phyloP scores from a whole-genome alignment of 2,113 vertebrate genomes.

The Sminthopsis crassicaudata region DNA sequence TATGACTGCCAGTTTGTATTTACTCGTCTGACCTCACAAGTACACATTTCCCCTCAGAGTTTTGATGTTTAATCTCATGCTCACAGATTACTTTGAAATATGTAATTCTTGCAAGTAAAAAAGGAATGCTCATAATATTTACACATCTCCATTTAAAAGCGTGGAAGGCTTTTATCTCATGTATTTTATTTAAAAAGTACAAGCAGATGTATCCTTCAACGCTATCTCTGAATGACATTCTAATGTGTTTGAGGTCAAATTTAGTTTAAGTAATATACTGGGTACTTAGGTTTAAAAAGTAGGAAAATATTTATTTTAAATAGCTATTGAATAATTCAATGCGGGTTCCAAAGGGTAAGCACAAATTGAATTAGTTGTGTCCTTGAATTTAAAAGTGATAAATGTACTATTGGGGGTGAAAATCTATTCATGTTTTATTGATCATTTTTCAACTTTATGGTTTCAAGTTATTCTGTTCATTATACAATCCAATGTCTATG shows the following conservation, averaged over 20 bases:
- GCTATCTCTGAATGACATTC: background rate
- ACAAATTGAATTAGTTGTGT: constrained; percentile 3
- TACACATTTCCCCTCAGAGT: constrained; percentile 42
- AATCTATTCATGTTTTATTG: background rate
- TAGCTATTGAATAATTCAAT: background rate
- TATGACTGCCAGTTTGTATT: constrained; percentile 44
- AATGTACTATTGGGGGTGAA: background rate
- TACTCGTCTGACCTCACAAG: constrained; percentile 50
- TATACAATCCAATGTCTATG: constrained; percentile 30
- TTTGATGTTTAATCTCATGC: constrained; percentile 64
- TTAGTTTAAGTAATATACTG: constrained; percentile 8
- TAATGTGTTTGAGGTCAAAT: background rate
- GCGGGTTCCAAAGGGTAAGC: constrained; percentile 6
- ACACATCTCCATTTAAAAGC: constrained; percentile 22
- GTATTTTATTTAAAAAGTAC: constrained; percentile 43
- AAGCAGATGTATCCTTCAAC: constrained; percentile 32
- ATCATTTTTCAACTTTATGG: constrained; percentile 14
- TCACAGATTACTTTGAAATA: constrained; percentile 61
- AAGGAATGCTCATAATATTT: constrained; percentile 42
- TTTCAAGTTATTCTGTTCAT: constrained; percentile 34
- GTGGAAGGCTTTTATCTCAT: constrained; percentile 43
- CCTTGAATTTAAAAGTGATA: background rate
- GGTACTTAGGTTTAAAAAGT: background rate
- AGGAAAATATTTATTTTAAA: background rate
- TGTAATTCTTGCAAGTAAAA: constrained; percentile 22